phyloP scores from a whole-genome alignment of 2,797 vertebrate genomes.

The Sebastes diploproa region DNA sequence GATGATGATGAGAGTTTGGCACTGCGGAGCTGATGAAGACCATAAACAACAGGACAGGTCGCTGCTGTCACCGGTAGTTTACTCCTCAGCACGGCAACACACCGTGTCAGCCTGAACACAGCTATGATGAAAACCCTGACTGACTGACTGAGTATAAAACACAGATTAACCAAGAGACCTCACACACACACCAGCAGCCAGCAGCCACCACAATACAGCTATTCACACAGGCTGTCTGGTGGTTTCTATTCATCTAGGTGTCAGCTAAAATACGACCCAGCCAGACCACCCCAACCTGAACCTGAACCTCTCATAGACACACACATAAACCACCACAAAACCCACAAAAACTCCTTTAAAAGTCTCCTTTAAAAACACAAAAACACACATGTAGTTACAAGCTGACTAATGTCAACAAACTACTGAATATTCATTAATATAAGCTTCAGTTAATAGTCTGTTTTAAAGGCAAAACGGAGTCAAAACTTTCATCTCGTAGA shows the following conservation, averaged over 20 bases:
- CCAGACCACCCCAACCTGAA: constrained; percentile 5
- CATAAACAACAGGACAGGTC: constrained; percentile 52
- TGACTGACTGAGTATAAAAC: constrained; percentile 6
- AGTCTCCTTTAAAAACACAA: not conserved
- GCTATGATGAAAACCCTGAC: constrained; percentile 60
- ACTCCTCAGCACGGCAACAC: constrained; percentile 49
- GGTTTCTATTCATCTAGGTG: constrained; percentile 69
- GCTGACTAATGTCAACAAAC: not conserved
- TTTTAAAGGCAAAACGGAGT: not conserved
- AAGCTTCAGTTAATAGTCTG: not conserved
- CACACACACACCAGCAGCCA: constrained; percentile 8
- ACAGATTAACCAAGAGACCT: constrained; percentile 11
- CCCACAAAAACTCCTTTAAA: not conserved
- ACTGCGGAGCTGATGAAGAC: constrained; percentile 27
- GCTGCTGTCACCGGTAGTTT: constrained; percentile 50
- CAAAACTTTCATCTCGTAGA: constrained; percentile 8
- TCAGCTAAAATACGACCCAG: constrained; percentile 66
- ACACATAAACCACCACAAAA: not conserved
- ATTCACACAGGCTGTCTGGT: constrained; percentile 73
- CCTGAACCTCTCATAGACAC: not conserved
- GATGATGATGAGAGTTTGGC: constrained; percentile 37
- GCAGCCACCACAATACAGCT: constrained; percentile 72
- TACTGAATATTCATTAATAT: not conserved
- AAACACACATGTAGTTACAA: not conserved
- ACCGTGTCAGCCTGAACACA: constrained; percentile 65